Base-by-base conservation (phyloP, 2,113 vertebrate genomes). In the Phyllopteryx taeniolatus region DNA sequence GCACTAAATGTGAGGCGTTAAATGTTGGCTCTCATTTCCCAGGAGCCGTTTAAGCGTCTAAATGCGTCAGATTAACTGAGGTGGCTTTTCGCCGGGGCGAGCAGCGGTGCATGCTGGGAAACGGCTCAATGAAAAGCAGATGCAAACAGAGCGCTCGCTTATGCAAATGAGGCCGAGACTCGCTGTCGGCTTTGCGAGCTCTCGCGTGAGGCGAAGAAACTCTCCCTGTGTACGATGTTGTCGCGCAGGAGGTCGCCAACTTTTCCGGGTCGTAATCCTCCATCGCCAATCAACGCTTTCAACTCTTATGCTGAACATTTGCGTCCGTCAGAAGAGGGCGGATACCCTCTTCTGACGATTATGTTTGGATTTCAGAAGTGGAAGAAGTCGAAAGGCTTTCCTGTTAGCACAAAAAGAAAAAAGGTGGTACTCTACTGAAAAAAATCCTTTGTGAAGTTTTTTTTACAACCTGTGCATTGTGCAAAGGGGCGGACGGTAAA, bases 141-240 rank as follows among this genome's bases (percentile, higher is more conserved):
- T 76, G 80, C 79, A 86, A 84, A 89, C 76, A 54, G 56, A 27
- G 60, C 49, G 67, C 84, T 81, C 79, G 81, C 71, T 77, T 81
- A 84, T 81, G 80, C 63, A 86, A 88, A 84, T 65, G 47, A 70
- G 67, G 67, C 83, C 75, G 70, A 74, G 71, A 78, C 70, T 75
- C 35, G 27, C 72, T 71, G 71, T 83, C 81, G 76, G 75, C 71
- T 59, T 74, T 69, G 59, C 68, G 64, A 73, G 69, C 69, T 79
- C 71, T 79, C 67, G 60, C 59, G 63, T 72, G 43, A 63, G 62
- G 68, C 64, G 68, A 66, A 77, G 6, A 9, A 6, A 61, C 14
- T 59, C 22, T 13, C n/a, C 10, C 8, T 22, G 51, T 2, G 6
- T 54, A 13, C 1, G 0, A n/a, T 22, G 54, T 22, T 8, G 9